phyloP scores from a whole-genome alignment of 2,113 vertebrate species.

The Cryptotis parvus region DNA sequence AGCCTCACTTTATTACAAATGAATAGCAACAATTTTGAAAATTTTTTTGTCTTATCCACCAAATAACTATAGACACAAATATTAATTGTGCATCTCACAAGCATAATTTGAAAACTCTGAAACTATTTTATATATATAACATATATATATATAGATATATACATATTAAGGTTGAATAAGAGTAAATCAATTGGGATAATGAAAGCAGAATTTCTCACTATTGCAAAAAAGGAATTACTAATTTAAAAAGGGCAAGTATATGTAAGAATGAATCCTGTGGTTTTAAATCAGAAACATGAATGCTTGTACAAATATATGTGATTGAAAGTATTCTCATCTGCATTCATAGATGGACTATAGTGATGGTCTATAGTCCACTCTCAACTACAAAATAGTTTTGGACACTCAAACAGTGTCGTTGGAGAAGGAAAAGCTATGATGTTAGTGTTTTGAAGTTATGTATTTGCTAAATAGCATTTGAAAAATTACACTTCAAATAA shows the following conservation, averaged over 20 bases:
- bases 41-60: neutral
- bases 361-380: too few species aligned
- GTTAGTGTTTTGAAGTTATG: neutral
- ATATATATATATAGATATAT: neutral
- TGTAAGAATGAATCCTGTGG: neutral
- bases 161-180: neutral
- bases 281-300: neutral
- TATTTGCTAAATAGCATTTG: neutral
- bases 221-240: neutral
- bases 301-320: too few species aligned
- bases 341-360: too few species aligned
- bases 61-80: neutral
- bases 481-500: neutral
- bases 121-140: neutral
- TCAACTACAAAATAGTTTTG: neutral
- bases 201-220: neutral
- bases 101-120: constrained; percentile 6
- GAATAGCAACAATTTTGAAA: neutral
- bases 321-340: neutral
- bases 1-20: neutral
- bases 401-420: neutral
- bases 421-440: neutral
- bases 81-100: neutral
- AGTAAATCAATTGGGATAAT: neutral
- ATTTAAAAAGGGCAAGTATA: neutral